A percentile compares a stretch with the other conserved stretches of the same genome.
Conservation (phyloP, 2,797 vertebrate species). For the Tadarida brasiliensis region DNA sequence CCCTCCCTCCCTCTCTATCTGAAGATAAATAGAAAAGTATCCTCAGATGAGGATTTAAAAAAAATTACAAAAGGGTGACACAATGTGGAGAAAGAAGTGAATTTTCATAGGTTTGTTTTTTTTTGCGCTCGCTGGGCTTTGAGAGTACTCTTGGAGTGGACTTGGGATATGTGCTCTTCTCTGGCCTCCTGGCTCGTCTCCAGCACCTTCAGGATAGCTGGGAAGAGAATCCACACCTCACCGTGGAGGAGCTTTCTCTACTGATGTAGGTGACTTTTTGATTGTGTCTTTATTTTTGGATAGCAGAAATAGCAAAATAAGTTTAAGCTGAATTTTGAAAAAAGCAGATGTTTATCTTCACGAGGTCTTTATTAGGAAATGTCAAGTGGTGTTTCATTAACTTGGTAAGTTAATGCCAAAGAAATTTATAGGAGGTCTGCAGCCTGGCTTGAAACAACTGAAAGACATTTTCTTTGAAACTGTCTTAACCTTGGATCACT, state of each 20-base stretch:
- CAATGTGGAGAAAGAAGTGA: neutral
- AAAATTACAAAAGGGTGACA: too few species aligned
- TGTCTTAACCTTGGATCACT: constrained; percentile 64
- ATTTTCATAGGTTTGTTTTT: neutral
- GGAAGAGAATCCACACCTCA: constrained; percentile 23
- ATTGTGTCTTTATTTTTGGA: constrained; percentile 69
- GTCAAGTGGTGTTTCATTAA: constrained; percentile 79
- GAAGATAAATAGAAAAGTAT: too few species aligned
- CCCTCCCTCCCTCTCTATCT: too few species aligned
- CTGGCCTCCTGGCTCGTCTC: neutral
- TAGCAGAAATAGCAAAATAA: constrained; percentile 73
- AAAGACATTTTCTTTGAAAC: constrained; percentile 71
- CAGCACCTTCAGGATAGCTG: neutral
- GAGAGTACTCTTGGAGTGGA: neutral
- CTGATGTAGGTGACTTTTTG: constrained; percentile 58
- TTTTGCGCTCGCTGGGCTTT: neutral
- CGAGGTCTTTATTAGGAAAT: constrained; percentile 83
- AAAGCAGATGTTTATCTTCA: constrained; percentile 77
- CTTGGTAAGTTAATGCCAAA: constrained; percentile 74
- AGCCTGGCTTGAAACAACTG: constrained; percentile 63
- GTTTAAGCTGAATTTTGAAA: constrained; percentile 76
- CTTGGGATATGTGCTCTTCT: neutral
- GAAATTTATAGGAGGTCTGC: constrained; percentile 73
- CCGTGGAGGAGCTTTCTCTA: constrained; percentile 40
- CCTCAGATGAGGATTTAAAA: too few species aligned